Evolutionary conservation across 2,797 vertebrate genomes (phyloP).

Genomic region (Bothrops alternatus): DNA sequence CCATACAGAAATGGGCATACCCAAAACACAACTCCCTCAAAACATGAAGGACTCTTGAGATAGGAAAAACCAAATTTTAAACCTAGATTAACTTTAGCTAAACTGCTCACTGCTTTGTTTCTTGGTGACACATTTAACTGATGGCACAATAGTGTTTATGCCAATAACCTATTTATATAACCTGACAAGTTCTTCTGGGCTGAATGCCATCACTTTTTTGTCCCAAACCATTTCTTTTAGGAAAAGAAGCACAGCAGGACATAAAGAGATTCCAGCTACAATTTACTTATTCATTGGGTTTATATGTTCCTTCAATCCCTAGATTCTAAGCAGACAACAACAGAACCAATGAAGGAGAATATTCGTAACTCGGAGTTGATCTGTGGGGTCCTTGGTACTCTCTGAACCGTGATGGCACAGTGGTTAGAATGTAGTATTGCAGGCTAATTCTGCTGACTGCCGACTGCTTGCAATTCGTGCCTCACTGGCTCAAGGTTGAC

Average conservation of each 20-base stretch:
- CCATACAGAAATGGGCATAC: background rate
- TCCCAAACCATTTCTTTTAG: conserved; percentile 6
- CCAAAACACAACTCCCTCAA: background rate
- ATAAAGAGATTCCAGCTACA: background rate
- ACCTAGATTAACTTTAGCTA: background rate
- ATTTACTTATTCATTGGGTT: background rate
- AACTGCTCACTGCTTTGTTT: background rate
- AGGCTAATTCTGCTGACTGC: background rate
- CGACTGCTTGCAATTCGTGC: background rate
- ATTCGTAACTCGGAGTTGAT: background rate
- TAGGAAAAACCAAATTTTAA: background rate
- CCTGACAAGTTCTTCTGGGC: background rate
- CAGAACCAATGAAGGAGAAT: background rate
- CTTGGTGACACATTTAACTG: background rate
- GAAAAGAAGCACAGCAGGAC: background rate
- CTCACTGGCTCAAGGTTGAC: background rate
- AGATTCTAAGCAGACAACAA: background rate
- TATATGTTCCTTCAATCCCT: background rate
- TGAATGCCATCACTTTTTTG: background rate
- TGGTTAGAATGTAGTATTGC: background rate
- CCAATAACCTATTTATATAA: background rate
- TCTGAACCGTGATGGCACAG: background rate
- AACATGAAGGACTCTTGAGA: background rate
- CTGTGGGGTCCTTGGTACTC: background rate
- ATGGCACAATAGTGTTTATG: rapidly evolving